These are phyloP conservation scores for Phaetusa simplex DNA, from an alignment of 2,113 vertebrate genomes.

Conservation along the genomic window DNA sequence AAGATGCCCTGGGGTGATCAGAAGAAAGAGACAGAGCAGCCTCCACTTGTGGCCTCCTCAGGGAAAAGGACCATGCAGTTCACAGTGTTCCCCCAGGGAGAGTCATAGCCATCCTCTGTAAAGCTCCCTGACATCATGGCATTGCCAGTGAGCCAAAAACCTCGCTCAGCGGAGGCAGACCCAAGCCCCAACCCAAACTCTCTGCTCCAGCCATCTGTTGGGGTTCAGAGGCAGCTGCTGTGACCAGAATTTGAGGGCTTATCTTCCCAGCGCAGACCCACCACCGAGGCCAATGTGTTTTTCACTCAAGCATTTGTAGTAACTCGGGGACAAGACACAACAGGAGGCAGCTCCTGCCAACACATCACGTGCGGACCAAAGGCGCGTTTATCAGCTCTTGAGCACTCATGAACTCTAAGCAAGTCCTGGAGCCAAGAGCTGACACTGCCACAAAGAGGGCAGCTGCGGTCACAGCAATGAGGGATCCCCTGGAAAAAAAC, in stretches of 20 bases:
- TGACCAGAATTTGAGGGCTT: background rate
- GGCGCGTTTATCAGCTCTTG: background rate
- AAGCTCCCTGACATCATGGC: background rate
- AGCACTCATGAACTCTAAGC: background rate
- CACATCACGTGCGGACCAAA: background rate
- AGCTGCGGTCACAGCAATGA: background rate
- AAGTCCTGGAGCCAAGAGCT: background rate
- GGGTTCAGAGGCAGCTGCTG: background rate
- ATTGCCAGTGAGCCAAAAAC: background rate
- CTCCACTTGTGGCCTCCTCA: background rate
- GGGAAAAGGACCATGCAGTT: background rate
- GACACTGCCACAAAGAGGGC: background rate
- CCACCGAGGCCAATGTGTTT: rapidly evolving
- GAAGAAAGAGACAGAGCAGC: background rate
- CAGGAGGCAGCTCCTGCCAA: background rate
- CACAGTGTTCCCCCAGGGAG: background rate
- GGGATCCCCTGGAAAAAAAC: background rate
- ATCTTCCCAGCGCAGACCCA: background rate
- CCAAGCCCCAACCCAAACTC: background rate
- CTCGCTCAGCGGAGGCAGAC: rapidly evolving
- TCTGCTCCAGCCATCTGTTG: background rate
- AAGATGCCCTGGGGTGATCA: background rate
- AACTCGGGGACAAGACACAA: background rate
- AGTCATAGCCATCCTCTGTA: background rate
- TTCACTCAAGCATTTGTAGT: background rate